Percentiles rank a stretch among this genome's conserved stretches.
These are phyloP conservation scores for pig (Sus scrofa) DNA, from an alignment of 2,113 vertebrate species.

Conservation along the genomic window T2T-Sscrofa CM000824.6:142358001-142358500, in stretches of 20 bases:
- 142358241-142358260: not conserved
- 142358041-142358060: too few species aligned
- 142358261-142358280: not conserved
- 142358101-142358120: too few species aligned
- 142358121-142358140: too few species aligned
- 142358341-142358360: not conserved
- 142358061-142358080: too few species aligned
- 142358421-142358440: not conserved
- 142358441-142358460: not conserved
- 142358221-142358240: not conserved
- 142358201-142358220: not conserved
- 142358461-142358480: slow-evolving; percentile 24
- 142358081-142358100: too few species aligned
- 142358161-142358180: too few species aligned
- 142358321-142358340: fast-evolving
- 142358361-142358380: not conserved
- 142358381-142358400: not conserved
- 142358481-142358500: slow-evolving; percentile 44
- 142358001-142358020: too few species aligned
- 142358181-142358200: not conserved
- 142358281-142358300: not conserved
- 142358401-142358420: not conserved
- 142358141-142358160: too few species aligned
- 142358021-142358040: too few species aligned
- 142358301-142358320: not conserved